Conservation (phyloP, 1,140 invertebrate genomes). For the Tetramorium simillimum region DNA sequence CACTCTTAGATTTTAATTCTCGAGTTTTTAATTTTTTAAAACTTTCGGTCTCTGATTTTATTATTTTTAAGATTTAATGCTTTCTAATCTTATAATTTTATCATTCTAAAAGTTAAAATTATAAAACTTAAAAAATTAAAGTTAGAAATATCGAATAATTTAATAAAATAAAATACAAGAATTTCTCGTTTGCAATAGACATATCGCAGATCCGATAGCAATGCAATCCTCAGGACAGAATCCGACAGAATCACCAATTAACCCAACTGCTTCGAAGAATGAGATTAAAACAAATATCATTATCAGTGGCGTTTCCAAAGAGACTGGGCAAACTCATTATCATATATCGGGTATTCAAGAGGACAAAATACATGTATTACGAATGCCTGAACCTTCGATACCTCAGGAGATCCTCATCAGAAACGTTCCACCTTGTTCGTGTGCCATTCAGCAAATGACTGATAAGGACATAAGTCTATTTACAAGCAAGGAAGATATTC, state of each 20-base stretch:
- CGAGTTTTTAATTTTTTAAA: background rate
- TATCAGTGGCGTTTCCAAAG: constrained; percentile 68
- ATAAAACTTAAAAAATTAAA: background rate
- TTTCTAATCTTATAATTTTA: background rate
- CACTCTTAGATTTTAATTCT: background rate
- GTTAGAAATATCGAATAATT: background rate
- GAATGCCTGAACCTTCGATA: constrained; percentile 45
- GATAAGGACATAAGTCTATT: constrained; percentile 38
- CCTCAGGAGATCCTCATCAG: background rate
- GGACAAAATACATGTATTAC: constrained; percentile 61
- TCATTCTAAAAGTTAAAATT: background rate
- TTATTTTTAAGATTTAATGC: background rate
- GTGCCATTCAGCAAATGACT: constrained; percentile 66
- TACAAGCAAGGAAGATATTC: constrained; percentile 62
- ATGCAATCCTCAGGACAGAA: constrained; percentile 75
- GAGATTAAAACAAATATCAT: constrained; percentile 68
- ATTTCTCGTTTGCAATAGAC: constrained; percentile 58
- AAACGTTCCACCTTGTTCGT: constrained; percentile 77
- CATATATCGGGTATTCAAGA: constrained; percentile 69
- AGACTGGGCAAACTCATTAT: constrained; percentile 69
- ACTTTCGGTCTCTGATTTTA: no score
- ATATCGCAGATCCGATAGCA: constrained; percentile 70
- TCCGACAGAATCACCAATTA: constrained; percentile 58
- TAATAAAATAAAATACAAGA: background rate
- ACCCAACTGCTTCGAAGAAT: constrained; percentile 69